phyloP scores from a whole-genome alignment of 2,797 vertebrate genomes.

The Lacerta agilis region DNA sequence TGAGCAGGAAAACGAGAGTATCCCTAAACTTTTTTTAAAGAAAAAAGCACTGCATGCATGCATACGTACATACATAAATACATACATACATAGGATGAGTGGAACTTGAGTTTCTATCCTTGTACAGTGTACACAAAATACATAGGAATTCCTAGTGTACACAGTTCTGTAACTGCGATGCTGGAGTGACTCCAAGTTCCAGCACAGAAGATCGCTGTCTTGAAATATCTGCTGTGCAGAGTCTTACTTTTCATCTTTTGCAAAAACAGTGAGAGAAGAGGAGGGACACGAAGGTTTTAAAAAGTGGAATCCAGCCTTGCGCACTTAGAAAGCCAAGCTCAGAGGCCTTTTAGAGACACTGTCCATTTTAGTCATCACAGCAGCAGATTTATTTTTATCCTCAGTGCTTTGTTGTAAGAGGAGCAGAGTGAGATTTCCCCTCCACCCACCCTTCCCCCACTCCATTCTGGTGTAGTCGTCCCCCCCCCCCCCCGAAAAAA shows the following conservation, averaged over 20 bases:
- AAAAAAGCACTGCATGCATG: too few species aligned
- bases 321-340: neutral
- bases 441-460: neutral
- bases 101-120: slow-evolving; percentile 4
- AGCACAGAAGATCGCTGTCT: neutral
- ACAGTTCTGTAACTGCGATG: slow-evolving; percentile 1
- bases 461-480: neutral
- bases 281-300: neutral
- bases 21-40: too few species aligned
- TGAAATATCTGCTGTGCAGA: neutral
- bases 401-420: slow-evolving; percentile 25
- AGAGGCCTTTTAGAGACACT: neutral
- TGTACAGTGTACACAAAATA: neutral
- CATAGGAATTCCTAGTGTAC: neutral
- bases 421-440: neutral
- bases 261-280: slow-evolving; percentile 2
- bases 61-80: too few species aligned
- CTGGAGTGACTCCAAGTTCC: neutral
- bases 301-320: neutral
- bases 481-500: neutral
- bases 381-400: neutral
- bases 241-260: neutral
- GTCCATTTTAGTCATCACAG: neutral
- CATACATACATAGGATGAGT: neutral
- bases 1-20: too few species aligned